Base-by-base conservation (phyloP, 2,113 vertebrate genomes). In the Ranitomeya imitator region DNA sequence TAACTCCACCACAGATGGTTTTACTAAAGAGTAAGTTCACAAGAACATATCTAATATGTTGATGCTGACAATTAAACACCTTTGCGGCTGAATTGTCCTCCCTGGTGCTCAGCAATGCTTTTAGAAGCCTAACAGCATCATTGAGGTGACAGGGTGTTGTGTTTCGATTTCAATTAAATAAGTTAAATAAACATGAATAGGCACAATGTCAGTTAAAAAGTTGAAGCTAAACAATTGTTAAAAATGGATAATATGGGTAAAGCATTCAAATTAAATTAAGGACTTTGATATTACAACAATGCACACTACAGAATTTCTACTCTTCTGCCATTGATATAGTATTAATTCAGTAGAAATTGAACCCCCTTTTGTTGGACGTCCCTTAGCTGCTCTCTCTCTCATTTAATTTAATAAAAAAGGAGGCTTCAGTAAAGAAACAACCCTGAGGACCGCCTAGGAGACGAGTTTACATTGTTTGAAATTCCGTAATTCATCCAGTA, bases 401-500 rank as follows among this genome's bases (percentile, higher is more conserved):
- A 76, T 79, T 83, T 80, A 88, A 84, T 78, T 54, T 52, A 80
- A 61, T 73, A 82, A 74, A 63, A 85, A 19, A 52, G 83, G 89
- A 82, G 87, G 19, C 73, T 79, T 59, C 88, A 67, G 5, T 54
- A 84, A 78, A 87, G 26, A 67, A 92, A 87, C 1, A 45, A 57
- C 54, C 87, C 88, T 60, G 85, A 85, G 59, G 84, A 76, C 63
- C 85, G 81, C 86, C 86, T 55, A 85, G 15, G 59, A 90, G 79
- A 86, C 63, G 52, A 61, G 88, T 54, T 61, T 69, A 89, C 91
- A 90, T 86, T 91, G 90, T 89, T 90, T 90, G 83, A 57, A 90
- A 87, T 82, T 77, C 45, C 88, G 59, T 26, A 89, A 69, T 65
- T 91, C 83, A 69, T 2, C 13, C 55, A 83, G 78, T 23, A 77